Evolutionary conservation across 1,140 invertebrate genomes (phyloP).

Genomic region (Saccostrea cuccullata): DNA sequence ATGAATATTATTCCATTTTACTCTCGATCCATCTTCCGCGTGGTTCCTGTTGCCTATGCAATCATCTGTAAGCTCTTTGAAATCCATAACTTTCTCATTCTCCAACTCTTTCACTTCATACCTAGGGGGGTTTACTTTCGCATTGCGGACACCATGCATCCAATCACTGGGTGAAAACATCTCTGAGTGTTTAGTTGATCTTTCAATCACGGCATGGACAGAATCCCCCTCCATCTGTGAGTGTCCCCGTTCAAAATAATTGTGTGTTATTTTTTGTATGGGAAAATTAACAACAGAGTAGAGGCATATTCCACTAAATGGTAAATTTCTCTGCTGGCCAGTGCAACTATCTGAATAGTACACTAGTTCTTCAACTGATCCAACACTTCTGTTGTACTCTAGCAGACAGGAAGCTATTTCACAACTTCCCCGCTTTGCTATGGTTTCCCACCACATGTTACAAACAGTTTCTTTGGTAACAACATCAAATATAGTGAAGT

Average conservation of each 20-base stretch:
- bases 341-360: slow-evolving; percentile 55
- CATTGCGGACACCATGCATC: slow-evolving; percentile 25
- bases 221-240: slow-evolving; percentile 52
- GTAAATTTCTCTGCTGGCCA: slow-evolving; percentile 49
- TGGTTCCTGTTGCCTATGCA: slow-evolving; percentile 35
- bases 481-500: slow-evolving; percentile 50
- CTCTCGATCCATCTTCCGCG: neutral
- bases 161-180: slow-evolving; percentile 1
- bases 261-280: neutral
- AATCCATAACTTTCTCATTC: slow-evolving; percentile 27
- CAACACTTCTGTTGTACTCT: slow-evolving; percentile 14
- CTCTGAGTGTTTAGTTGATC: slow-evolving; percentile 36
- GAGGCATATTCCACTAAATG: slow-evolving; percentile 48
- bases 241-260: slow-evolving; percentile 48
- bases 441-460: neutral
- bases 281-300: slow-evolving; percentile 46
- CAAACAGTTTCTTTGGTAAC: slow-evolving; percentile 35
- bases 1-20: slow-evolving; percentile 39
- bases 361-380: slow-evolving; percentile 23
- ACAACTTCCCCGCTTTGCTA: slow-evolving; percentile 48
- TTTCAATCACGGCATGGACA: slow-evolving; percentile 42
- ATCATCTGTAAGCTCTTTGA: slow-evolving; percentile 10
- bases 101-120: slow-evolving; percentile 38
- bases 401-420: slow-evolving; percentile 48
- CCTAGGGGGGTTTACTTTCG: slow-evolving; percentile 38